Base-by-base conservation (phyloP, 2,888 invertebrate genomes). In the Heliconius cydno region DNA sequence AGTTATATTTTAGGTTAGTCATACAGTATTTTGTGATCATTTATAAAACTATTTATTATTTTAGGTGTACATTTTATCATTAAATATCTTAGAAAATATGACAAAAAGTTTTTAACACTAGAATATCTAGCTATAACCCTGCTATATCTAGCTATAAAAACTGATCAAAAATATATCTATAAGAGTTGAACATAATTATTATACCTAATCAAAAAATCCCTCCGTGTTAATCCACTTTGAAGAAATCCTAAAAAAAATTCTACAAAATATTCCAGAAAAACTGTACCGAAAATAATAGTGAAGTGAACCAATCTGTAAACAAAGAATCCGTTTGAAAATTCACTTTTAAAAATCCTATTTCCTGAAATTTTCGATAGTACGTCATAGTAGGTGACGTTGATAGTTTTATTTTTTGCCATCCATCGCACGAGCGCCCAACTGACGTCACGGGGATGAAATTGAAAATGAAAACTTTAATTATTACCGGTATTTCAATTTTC, bases 401-500 rank as follows among this genome's bases (percentile, higher is more conserved):
- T 34, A 15, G 12, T 34, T 60, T 30, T 57, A 12, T n/a, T 60
- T 73, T 60, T 57, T 60, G 1, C n/a, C 15, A 25, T 60, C 73
- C 60, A n/a, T 46, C 25, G 41, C 7, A 25, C 34, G 60, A n/a
- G 15, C 60, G 38, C 25, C 60, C n/a, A 5, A n/a, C n/a, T 57
- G 73, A 73, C 57, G 72, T 22, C 34, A 7, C 30, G 34, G 34
- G 10, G 52, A 12, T 57, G 13, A 41, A 73, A 73, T 57, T 73
- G n/a, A 57, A 73, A 73, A 30, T 57, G 72, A 22, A 73, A 34
- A 60, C 2, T 34, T n/a, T 72, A 72, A 72, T 72, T 52, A 72
- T 57, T 72, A 46, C 70, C 13, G 15, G 15, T 41, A 57, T 73
- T 73, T 73, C 57, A 60, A 73, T 73, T 73, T 57, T 73, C 34